Percentiles rank a stretch among this genome's conserved stretches.
phyloP scores from a whole-genome alignment of 2,113 vertebrate genomes.

The Oceanites oceanicus region DNA sequence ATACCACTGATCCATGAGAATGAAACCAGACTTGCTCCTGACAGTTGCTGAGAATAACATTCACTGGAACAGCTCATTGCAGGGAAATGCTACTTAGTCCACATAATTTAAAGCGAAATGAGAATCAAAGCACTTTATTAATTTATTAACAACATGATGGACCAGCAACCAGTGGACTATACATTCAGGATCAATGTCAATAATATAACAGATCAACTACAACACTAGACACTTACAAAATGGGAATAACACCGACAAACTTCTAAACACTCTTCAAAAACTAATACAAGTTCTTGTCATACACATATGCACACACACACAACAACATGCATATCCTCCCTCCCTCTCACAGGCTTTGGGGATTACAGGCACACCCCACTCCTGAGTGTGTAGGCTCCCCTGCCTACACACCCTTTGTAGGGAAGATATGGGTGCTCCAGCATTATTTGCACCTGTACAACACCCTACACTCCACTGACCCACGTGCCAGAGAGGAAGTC shows the following conservation, averaged over 20 bases:
- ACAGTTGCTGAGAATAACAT: background rate
- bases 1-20: background rate
- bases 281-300: background rate
- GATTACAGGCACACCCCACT: no score
- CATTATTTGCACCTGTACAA: background rate
- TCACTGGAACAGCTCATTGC: background rate
- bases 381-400: background rate
- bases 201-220: background rate
- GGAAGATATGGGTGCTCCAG: background rate
- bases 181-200: background rate
- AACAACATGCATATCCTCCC: rapidly evolving
- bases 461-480: no score
- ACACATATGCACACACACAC: background rate
- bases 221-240: background rate
- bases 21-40: background rate
- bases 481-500: background rate
- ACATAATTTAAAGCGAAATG: background rate
- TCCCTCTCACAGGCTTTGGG: background rate
- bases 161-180: background rate
- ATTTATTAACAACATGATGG: background rate
- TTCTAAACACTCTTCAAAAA: background rate
- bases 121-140: background rate
- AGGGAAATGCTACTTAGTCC: background rate
- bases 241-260: background rate
- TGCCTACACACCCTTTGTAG: background rate